Evolutionary conservation across 2,888 invertebrate species (phyloP), one percentile per base, ranked within the genome.

Genomic region (Arge pagana): DNA sequence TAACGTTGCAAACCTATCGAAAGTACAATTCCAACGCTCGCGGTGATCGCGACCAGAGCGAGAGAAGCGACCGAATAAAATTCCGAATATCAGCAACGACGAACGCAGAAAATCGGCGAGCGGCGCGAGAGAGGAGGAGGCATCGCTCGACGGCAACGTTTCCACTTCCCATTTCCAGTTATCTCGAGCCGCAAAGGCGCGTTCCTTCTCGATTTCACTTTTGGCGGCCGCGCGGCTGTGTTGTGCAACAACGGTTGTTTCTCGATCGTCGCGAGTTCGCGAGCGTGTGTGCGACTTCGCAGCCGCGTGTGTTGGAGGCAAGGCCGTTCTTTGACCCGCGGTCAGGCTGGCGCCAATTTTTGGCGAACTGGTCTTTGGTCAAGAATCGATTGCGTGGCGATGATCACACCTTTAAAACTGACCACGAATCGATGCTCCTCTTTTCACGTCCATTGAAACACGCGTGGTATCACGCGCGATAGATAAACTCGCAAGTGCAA

Each of bases 271-370:
- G 39, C 53, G 35, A 26, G 33, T 33, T 4, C 13, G 33, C 13
- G 41, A 23, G 28, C 26, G 13, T 24, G 37, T 48, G 37, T 26
- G 41, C 18, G 24, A 23, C 24, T 31, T 39, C 10, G 6, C 35
- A 23, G 41, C 19, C 35, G 23, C 33, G 35, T 57, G 55, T 52
- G 56, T 54, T 56, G 54, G 61, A 63, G 64, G 69, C 73, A 73
- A 74, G 74, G 74, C 63, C 74, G 74, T 74, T 74, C 73, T 74
- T 74, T 74, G 73, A 74, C 73, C 73, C 66, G 65, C 63, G 68
- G 64, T 62, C 67, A 62, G 60, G 59, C 65, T 45, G 70, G 68
- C 70, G 69, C 70, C 70, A 72, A 66, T 70, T 68, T 72, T 72
- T 68, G 68, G 66, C 65, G 61, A 71, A 70, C 72, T 45, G 33